phyloP scores from a whole-genome alignment of 2,888 invertebrate species.

The Nomada goodeniana region DNA sequence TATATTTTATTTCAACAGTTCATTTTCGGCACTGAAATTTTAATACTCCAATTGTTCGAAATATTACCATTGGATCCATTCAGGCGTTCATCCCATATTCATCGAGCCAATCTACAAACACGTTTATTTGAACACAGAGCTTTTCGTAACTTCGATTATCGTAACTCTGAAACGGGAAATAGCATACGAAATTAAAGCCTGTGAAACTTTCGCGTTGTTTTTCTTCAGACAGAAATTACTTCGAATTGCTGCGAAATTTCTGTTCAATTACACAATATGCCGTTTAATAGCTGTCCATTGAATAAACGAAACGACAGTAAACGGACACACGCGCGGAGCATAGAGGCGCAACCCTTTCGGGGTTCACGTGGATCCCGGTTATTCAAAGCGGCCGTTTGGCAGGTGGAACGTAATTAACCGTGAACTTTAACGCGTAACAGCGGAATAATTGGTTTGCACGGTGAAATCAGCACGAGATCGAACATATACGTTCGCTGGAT shows the following conservation, averaged over 20 bases:
- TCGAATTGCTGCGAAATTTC: neutral
- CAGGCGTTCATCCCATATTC: no score
- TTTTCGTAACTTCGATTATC: neutral
- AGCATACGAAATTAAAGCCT: neutral
- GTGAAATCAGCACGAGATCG: conserved; percentile 25
- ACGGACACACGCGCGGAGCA: neutral
- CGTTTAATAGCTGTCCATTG: neutral
- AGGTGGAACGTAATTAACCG: conserved; percentile 44
- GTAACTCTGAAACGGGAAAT: neutral
- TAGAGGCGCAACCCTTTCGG: neutral
- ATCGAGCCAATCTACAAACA: no score
- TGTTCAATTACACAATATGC: conserved; percentile 9
- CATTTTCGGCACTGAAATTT: no score
- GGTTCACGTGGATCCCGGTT: conserved; percentile 12
- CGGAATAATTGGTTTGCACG: conserved; percentile 50
- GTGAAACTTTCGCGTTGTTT: neutral
- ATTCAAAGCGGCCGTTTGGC: conserved; percentile 32
- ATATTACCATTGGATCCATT: no score
- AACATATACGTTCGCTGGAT: conserved; percentile 3
- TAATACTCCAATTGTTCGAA: no score
- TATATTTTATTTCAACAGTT: no score
- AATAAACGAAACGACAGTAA: conserved; percentile 17
- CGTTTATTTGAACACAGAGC: neutral
- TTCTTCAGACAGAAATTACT: neutral
- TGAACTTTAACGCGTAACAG: conserved; percentile 52